Evolutionary conservation across 2,888 invertebrate species (phyloP), one percentile per base, ranked within the genome.

Genomic region (Trachelus tabidus): DNA sequence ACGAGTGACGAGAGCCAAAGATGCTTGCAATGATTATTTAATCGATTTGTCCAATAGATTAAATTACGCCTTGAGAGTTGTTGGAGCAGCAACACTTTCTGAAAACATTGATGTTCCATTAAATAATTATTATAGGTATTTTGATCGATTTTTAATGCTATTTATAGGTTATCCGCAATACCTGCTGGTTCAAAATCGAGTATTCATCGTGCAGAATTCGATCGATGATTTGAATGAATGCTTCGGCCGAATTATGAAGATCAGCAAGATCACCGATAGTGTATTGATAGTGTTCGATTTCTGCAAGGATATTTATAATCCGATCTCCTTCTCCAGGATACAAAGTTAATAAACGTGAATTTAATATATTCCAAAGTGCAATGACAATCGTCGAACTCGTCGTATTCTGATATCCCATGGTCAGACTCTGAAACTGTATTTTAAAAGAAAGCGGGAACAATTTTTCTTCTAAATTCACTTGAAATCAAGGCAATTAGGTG

Each of bases 101-200:
- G 85, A 15, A 87, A 87, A 82, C 23, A 33, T 34, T 6, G 15
- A 71, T 30, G 34, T 33, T 6, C 1, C 9, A 2, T 56, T 34
- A 31, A n/a, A 68, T 35, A 68, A 35, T 30, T 73, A 1, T n/a
- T 30, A 40, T 1, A 23, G 1, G 34, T 34, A 33, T 23, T 31
- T 0, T 1, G 11, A 79, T 30, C 74, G 1, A 73, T 35, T 33
- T 12, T 30, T 30, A 69, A 73, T 79, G 80, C 12, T 15, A 75
- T 80, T 33, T 11, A 69, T 30, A 30, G 11, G 15, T 75, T 73
- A 37, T 73, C 23, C 2, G 12, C 89, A 92, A 90, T 90, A 96
- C 96, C 94, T 95, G 94, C 91, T 95, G 95, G 92, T 94, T 95
- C 80, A 96, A 93, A 84, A 96, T 93, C 15, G 96, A 94, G 85